Evolutionary conservation across 2,888 invertebrate species (phyloP).

Genomic region (Melinaea marsaeus): DNA sequence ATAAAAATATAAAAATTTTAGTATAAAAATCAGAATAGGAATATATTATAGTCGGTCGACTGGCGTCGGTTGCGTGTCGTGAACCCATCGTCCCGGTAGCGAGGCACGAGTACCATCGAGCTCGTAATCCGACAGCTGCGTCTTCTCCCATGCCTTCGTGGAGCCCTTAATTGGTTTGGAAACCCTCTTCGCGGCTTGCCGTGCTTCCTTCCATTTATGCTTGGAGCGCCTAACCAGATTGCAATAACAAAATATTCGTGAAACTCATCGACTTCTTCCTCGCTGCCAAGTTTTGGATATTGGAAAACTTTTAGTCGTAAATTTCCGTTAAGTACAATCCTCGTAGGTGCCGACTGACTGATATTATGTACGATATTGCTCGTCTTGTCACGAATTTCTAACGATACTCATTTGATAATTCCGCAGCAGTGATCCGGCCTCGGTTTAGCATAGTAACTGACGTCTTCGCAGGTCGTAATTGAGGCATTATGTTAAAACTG

Average conservation of each 20-base stretch:
- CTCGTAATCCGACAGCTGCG: conserved; percentile 69
- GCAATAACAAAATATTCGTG: conserved; percentile 70
- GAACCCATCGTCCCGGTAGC: conserved; percentile 52
- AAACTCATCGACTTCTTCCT: conserved; percentile 61
- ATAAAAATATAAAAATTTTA: too few relatives aligned
- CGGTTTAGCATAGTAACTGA: conserved; percentile 16
- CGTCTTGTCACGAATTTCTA: conserved; percentile 49
- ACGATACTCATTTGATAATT: conserved; percentile 35
- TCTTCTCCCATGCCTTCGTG: conserved; percentile 72
- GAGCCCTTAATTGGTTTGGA: conserved; percentile 75
- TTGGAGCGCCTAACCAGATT: conserved; percentile 72
- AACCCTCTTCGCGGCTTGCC: conserved; percentile 72
- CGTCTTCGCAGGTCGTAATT: conserved; percentile 22
- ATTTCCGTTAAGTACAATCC: conserved; percentile 50
- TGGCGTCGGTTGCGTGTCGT: conserved; percentile 57
- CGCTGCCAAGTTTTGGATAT: conserved; percentile 49
- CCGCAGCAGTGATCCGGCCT: conserved; percentile 17
- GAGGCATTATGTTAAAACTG: conserved; percentile 30
- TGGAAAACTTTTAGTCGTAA: conserved; percentile 47
- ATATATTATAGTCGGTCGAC: conserved; percentile 36
- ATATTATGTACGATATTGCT: conserved; percentile 39
- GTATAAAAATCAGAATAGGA: too few relatives aligned
- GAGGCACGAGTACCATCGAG: conserved; percentile 73
- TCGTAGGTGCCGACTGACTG: conserved; percentile 57
- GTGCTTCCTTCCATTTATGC: conserved; percentile 68